Percentiles rank a stretch among this genome's conserved stretches.
phyloP scores from a whole-genome alignment of 1,140 invertebrate genomes.

The Drosophila mojavensis region DNA sequence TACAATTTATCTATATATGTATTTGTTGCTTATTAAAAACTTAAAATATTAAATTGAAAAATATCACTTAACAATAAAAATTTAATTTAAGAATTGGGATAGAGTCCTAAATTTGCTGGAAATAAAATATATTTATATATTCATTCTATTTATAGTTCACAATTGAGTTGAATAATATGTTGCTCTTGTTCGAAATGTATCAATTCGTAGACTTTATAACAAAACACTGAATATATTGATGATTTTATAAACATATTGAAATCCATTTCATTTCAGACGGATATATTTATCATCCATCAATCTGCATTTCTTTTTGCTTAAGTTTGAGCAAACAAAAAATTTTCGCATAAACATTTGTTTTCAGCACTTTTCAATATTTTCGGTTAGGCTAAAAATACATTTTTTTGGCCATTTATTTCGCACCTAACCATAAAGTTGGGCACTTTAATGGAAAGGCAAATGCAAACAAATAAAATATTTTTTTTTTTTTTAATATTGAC shows the following conservation, averaged over 20 bases:
- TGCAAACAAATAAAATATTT: slow-evolving; percentile 13
- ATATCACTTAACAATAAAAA: too few species aligned
- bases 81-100: too few species aligned
- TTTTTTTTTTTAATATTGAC: slow-evolving; percentile 65
- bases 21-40: too few species aligned
- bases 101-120: too few species aligned
- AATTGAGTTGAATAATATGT: too few species aligned
- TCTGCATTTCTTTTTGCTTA: slow-evolving; percentile 42
- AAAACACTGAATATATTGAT: not conserved
- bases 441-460: slow-evolving; percentile 63
- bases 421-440: slow-evolving; percentile 72
- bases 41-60: too few species aligned
- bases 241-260: not conserved
- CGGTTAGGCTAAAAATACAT: slow-evolving; percentile 41
- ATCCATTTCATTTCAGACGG: slow-evolving; percentile 1
- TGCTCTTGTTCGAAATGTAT: too few species aligned
- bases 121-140: too few species aligned
- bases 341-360: slow-evolving; percentile 67
- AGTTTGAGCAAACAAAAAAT: slow-evolving; percentile 27
- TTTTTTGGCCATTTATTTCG: slow-evolving; percentile 61
- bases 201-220: too few species aligned
- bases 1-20: too few species aligned
- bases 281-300: slow-evolving; percentile 32
- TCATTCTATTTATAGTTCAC: too few species aligned
- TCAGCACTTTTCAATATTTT: slow-evolving; percentile 52